phyloP scores from a whole-genome alignment of 2,113 vertebrate genomes.

The Pionites leucogaster region DNA sequence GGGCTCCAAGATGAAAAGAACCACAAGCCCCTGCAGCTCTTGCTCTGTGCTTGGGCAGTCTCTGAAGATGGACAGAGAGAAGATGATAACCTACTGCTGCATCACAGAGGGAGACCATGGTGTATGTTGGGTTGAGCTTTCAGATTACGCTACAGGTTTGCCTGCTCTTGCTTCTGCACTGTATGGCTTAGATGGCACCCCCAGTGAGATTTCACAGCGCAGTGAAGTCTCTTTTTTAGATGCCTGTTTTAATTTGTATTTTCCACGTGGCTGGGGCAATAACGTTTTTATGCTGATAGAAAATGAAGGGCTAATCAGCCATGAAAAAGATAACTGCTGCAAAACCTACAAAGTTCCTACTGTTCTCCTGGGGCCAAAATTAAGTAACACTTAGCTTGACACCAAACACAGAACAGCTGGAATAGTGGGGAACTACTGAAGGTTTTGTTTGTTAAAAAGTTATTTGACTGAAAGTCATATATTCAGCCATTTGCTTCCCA shows the following conservation, averaged over 20 bases:
- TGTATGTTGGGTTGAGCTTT: neutral
- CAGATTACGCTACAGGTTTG: neutral
- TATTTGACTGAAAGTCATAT: slow-evolving; percentile 32
- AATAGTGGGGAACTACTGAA: neutral
- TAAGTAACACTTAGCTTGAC: slow-evolving; percentile 12
- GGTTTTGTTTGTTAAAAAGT: slow-evolving; percentile 16
- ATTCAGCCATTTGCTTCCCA: slow-evolving; percentile 30
- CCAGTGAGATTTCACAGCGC: accelerated
- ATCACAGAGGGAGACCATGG: accelerated
- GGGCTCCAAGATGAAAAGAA: neutral
- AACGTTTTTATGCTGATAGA: neutral
- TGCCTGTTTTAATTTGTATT: neutral
- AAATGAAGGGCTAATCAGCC: neutral
- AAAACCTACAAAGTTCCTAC: neutral
- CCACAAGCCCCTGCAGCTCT: neutral
- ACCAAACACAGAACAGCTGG: slow-evolving; percentile 24
- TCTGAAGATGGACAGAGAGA: neutral
- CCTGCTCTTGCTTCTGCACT: neutral
- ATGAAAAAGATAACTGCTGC: neutral
- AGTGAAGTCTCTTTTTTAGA: neutral
- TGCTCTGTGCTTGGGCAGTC: neutral
- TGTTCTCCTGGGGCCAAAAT: neutral
- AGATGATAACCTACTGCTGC: neutral
- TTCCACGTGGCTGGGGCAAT: neutral
- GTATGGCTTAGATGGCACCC: neutral